phyloP scores from a whole-genome alignment of 2,797 vertebrate species.

The Tragopan temminckii region DNA sequence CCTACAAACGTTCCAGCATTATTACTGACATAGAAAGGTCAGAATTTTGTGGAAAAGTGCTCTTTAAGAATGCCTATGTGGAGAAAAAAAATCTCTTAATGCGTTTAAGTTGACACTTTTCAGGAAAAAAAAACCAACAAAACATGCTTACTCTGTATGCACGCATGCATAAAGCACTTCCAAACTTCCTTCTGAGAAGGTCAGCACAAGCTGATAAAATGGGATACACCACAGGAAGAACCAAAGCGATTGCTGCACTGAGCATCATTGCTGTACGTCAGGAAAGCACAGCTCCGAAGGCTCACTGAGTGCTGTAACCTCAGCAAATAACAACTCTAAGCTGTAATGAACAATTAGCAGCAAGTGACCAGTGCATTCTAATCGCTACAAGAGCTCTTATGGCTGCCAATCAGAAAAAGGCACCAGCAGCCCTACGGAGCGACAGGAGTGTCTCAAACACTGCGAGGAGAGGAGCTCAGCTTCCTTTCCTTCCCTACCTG shows the following conservation, averaged over 20 bases:
- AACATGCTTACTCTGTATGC: not conserved
- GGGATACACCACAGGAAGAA: not conserved
- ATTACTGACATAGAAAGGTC: not conserved
- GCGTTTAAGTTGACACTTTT: not conserved
- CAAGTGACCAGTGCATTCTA: slow-evolving; percentile 21
- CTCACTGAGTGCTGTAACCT: not conserved
- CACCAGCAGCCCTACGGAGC: not conserved
- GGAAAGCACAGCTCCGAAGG: not conserved
- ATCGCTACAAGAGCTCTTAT: slow-evolving; percentile 4
- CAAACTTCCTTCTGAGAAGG: not conserved
- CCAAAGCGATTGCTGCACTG: not conserved
- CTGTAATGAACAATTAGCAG: slow-evolving; percentile 34
- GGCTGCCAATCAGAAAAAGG: slow-evolving; percentile 1
- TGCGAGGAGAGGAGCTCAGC: not conserved
- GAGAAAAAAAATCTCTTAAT: not conserved
- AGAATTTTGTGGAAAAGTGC: rapidly evolving
- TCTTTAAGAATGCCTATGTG: not conserved
- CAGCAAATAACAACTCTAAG: slow-evolving; percentile 27
- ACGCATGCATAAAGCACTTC: not conserved
- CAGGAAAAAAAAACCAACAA: not conserved
- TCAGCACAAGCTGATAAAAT: not conserved
- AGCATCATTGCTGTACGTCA: not conserved
- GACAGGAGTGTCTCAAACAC: not conserved
- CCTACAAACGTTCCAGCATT: rapidly evolving
- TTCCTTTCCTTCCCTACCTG: not conserved